Conservation (phyloP, 2,113 vertebrate species). For the Cottus gobio region DNA sequence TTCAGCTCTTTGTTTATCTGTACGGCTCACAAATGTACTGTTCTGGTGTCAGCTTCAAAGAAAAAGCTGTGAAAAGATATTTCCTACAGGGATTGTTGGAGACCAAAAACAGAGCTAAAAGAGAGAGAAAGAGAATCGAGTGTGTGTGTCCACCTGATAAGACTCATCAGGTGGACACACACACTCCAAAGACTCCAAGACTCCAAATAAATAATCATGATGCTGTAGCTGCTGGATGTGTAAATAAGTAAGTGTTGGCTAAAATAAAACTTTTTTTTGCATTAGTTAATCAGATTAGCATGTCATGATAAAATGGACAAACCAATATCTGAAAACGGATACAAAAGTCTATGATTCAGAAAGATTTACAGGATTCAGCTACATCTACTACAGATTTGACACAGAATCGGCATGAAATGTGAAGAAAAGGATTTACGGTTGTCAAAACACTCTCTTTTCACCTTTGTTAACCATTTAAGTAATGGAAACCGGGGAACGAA, state of each 20-base stretch:
- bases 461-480: neutral
- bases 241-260: neutral
- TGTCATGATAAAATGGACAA: too few relatives aligned
- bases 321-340: neutral
- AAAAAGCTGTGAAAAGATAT: too few relatives aligned
- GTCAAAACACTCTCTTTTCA: too few relatives aligned
- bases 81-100: too few relatives aligned
- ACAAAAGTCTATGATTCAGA: neutral
- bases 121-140: too few relatives aligned
- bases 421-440: too few relatives aligned
- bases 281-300: too few relatives aligned
- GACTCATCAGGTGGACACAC: neutral
- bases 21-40: too few relatives aligned
- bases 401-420: neutral
- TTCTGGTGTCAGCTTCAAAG: too few relatives aligned
- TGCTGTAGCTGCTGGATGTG: neutral
- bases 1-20: too few relatives aligned
- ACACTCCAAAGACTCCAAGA: neutral
- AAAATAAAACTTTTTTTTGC: neutral
- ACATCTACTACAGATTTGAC: neutral
- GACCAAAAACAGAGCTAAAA: too few relatives aligned
- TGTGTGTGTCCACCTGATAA: too few relatives aligned
- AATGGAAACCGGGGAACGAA: neutral
- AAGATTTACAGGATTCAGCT: neutral
- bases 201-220: neutral